phyloP scores from a whole-genome alignment of 2,797 vertebrate species.

The Microctenopoma stevenorrisi region DNA sequence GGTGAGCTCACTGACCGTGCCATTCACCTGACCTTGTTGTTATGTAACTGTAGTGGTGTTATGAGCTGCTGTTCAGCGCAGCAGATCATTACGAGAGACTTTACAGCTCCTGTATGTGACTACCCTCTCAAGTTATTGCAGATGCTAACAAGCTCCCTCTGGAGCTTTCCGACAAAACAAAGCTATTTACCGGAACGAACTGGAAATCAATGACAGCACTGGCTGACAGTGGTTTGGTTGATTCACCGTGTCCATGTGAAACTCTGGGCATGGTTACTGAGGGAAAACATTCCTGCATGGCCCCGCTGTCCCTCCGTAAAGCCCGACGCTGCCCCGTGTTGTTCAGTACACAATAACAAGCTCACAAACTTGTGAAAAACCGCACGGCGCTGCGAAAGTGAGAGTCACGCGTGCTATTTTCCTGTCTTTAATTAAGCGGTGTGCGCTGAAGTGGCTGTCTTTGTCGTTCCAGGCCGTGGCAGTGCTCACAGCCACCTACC shows the following conservation, averaged over 20 bases:
- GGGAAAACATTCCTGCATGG: slow-evolving; percentile 69
- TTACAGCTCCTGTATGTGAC: slow-evolving; percentile 16
- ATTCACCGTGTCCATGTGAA: slow-evolving; percentile 69
- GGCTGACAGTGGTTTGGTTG: slow-evolving; percentile 73
- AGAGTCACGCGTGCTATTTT: slow-evolving; percentile 28
- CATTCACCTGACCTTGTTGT: not conserved
- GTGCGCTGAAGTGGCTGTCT: slow-evolving; percentile 41
- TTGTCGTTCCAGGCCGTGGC: slow-evolving; percentile 90
- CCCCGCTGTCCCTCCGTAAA: slow-evolving; percentile 51
- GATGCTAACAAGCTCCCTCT: slow-evolving; percentile 66
- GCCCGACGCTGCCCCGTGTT: slow-evolving; percentile 54
- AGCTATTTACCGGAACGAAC: slow-evolving; percentile 78
- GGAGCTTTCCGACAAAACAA: slow-evolving; percentile 78
- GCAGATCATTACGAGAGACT: slow-evolving; percentile 12
- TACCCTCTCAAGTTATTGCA: slow-evolving; percentile 56
- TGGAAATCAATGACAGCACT: slow-evolving; percentile 73
- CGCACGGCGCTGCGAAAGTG: slow-evolving; percentile 25
- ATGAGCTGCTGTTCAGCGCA: not conserved
- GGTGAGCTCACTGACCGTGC: slow-evolving; percentile 78
- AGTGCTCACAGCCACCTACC: slow-evolving; percentile 96
- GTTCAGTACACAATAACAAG: slow-evolving; percentile 61
- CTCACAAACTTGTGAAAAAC: slow-evolving; percentile 44
- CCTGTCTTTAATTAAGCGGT: slow-evolving; percentile 38
- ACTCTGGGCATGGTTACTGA: slow-evolving; percentile 57
- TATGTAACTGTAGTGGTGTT: not conserved